Base-by-base conservation (phyloP, 2,797 vertebrate genomes). In the Cetoscarus ocellatus region DNA sequence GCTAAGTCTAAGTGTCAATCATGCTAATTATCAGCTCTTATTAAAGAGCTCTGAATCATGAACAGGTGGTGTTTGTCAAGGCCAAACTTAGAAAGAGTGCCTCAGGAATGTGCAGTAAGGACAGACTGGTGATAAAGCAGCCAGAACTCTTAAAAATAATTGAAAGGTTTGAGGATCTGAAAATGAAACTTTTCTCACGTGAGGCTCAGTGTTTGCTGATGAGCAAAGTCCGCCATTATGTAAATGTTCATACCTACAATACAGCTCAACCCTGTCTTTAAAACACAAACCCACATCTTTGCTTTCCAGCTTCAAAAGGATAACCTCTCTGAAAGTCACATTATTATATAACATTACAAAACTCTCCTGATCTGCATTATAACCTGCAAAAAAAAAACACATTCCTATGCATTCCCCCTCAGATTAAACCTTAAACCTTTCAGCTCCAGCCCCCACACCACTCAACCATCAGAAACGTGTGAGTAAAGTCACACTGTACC, bases 351-450 rank as follows among this genome's bases (percentile, higher is more conserved):
- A 75, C 49, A 54, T 50, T 38, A 70, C 1, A 44, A 69, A 69
- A 11, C 40, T 64, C 44, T 52, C 55, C 65, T 80, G 69, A 81
- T 38, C 48, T 64, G 78, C 49, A 60, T 70, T 68, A 70, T 57
- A 78, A 73, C 39, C 51, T 58, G 43, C 18, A 58, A 8, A 80
- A 66, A 80, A 66, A 53, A 53, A 83, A 52, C 57, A 61, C 67
- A 61, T 44, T 83, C 18, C 66, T 86, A 43, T 68, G 72, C 73
- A 85, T 88, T 86, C 78, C 66, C 73, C 1, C 42, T 60, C 51
- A 66, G 80, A 82, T 88, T 86, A 86, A 66, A 62, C 19, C 47
- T 6, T 79, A 70, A 86, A 18, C 51, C 71, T 19, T 14, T 70
- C 62, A 0, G 60, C 47, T 54, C 18, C 7, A 5, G 40, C 60